Evolutionary conservation across 1,140 invertebrate species (phyloP), one percentile per base, ranked within the genome.

Genomic region (Heliconius nattereri): DNA sequence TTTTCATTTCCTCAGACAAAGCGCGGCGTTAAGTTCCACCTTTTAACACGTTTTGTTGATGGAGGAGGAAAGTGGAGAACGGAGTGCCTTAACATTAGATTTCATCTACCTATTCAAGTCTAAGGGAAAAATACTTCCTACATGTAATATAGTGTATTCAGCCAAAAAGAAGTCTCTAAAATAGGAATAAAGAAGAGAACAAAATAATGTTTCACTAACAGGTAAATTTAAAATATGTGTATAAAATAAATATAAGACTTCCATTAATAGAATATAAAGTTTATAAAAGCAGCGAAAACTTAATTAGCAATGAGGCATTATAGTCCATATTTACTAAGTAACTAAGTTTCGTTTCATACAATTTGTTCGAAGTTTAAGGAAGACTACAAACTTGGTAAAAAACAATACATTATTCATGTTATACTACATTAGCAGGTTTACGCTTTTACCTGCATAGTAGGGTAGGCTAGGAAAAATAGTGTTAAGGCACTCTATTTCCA

Each of bases 261-360:
- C 20, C n/a, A 23, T 60, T 9, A 60, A n/a, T 60, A 23, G 8
- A 60, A 23, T 60, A 23, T 60, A 52, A 79, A 75, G 13, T 66
- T 77, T 77, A 71, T 77, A 54, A 79, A 79, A 78, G 73, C n/a
- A 74, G 54, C 52, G 7, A 60, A 83, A 83, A 78, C 78, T 80
- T 80, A 83, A 83, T 83, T 80, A 80, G 73, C 52, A 66, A 76
- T 54, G 75, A 71, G 78, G 81, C 73, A 72, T 78, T 83, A 80
- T 73, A 77, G 81, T 78, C 73, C 71, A 60, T 80, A 80, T 79
- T 82, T 76, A 82, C 73, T 66, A 79, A 73, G 40, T 26, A 83
- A 80, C 81, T 76, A 52, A 83, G 76, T 83, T 79, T 74, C 32
- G 73, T 81, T 80, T 79, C 66, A 79, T 78, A 76, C 71, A 75